Evolutionary conservation across 2,888 invertebrate species (phyloP), one percentile per base, ranked within the genome.

Genomic region (Tethea ocularis): DNA sequence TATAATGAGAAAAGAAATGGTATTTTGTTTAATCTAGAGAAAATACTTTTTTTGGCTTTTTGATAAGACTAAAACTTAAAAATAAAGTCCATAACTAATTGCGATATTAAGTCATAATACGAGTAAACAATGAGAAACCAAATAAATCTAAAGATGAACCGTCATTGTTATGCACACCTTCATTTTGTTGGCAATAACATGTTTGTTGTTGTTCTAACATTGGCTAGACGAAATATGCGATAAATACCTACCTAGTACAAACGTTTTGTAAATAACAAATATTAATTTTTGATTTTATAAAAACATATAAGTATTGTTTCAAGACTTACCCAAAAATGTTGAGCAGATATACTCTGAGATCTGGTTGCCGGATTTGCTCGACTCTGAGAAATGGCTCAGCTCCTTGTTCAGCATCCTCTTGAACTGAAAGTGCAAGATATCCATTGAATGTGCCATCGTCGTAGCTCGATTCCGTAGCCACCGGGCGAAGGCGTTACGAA

Each of bases 341-440:
- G 98, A 98, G 94, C 99, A 99, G 94, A 99, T 98, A 94, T 98
- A 99, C 92, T 99, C 99, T 62, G 99, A 99, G 89, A 99, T 99
- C 95, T 99, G 99, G 94, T 99, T 99, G 83, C 99, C 99, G 75
- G 99, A 99, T 94, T 97, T 98, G 94, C 98, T 99, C 71, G 99
- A 98, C 93, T 99, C 99, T 69, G 99, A 99, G 94, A 99, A 99
- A 93, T 99, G 99, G 85, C 98, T 98, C 83, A 99, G 95, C 94
- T 99, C 99, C 94, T 99, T 98, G 95, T 99, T 99, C 91, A 99
- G 96, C 99, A 99, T 99, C 88, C 99, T 96, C 94, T 99, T 99
- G 95, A 99, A 99, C 99, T 99, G 96, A 75, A 89, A 87, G 75
- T 87, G 91, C 82, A 92, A 91, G 71, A 90, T 75, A 75, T 91